A percentile compares a stretch with the other conserved stretches of the same genome.
Evolutionary conservation across 1,140 invertebrate species (phyloP).

Genomic region (Drosophila quadrilineata): DNA sequence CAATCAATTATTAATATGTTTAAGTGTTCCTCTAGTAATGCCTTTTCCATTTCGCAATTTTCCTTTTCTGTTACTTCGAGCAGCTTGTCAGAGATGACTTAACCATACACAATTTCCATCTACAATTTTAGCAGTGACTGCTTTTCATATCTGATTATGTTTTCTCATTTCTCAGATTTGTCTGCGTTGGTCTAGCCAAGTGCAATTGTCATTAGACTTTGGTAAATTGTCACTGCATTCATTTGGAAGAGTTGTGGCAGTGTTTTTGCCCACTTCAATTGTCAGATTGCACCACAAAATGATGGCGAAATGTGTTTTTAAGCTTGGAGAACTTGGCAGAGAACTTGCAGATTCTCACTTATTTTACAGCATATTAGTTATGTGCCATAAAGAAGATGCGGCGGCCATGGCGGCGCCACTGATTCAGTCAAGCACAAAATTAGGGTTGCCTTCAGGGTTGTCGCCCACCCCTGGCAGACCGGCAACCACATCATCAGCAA

Average conservation of each 20-base stretch:
- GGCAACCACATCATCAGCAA: constrained; percentile 37
- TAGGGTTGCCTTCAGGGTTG: constrained; percentile 51
- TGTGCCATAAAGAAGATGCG: constrained; percentile 75
- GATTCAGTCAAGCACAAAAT: constrained; percentile 70
- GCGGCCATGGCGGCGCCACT: constrained; percentile 52
- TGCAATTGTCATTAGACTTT: not conserved
- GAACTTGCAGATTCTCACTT: constrained; percentile 59
- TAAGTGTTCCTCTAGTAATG: no score
- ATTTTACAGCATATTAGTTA: constrained; percentile 76
- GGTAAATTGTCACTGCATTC: constrained; percentile 18
- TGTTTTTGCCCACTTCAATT: not conserved
- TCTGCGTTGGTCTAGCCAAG: not conserved
- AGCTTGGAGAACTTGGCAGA: constrained; percentile 57
- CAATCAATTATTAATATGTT: no score
- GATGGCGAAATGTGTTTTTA: constrained; percentile 76
- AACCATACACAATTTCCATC: no score
- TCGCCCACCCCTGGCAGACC: not conserved
- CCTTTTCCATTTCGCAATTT: no score
- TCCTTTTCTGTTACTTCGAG: no score
- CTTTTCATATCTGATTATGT: not conserved
- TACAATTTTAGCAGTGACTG: no score
- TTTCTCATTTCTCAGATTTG: not conserved
- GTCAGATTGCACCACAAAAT: constrained; percentile 27
- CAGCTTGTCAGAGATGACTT: no score
- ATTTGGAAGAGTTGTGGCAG: constrained; percentile 15